phyloP scores from a whole-genome alignment of 2,888 invertebrate species.

The Allygus modestus region DNA sequence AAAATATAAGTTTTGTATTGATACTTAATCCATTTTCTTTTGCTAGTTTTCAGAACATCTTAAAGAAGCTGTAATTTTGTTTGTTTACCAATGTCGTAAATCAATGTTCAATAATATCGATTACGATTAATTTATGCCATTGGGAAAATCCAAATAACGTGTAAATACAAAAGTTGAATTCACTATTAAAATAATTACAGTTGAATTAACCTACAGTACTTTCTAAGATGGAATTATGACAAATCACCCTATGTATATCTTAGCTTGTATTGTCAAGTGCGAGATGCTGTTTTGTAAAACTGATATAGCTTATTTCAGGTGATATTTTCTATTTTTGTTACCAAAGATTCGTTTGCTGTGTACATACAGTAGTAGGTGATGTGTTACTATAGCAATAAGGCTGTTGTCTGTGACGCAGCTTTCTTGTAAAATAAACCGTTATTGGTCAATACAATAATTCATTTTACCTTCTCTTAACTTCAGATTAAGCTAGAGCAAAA shows the following conservation, averaged over 20 bases:
- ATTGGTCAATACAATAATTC: slow-evolving; percentile 18
- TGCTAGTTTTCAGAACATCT: too few species aligned
- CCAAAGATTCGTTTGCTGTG: slow-evolving; percentile 58
- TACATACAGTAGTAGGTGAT: slow-evolving; percentile 53
- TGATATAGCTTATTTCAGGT: slow-evolving; percentile 56
- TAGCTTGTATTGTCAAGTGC: not conserved
- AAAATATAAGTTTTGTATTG: too few species aligned
- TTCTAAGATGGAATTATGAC: not conserved
- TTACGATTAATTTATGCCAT: too few species aligned
- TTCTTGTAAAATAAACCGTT: slow-evolving; percentile 57
- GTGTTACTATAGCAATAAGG: slow-evolving; percentile 56
- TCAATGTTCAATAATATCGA: too few species aligned
- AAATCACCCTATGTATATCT: not conserved
- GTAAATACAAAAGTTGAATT: too few species aligned
- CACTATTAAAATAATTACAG: too few species aligned
- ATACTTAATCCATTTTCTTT: too few species aligned
- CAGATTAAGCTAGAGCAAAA: too few species aligned
- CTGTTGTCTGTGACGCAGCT: slow-evolving; percentile 22
- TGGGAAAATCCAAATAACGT: too few species aligned
- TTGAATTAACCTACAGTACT: too few species aligned
- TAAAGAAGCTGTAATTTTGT: too few species aligned
- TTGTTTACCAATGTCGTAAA: too few species aligned
- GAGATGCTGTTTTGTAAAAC: not conserved
- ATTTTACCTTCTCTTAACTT: not conserved
- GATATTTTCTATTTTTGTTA: slow-evolving; percentile 60